A percentile compares a stretch with the other conserved stretches of the same genome.
Evolutionary conservation across 2,888 invertebrate species (phyloP).

Genomic region (Lumbricus terrestris): DNA sequence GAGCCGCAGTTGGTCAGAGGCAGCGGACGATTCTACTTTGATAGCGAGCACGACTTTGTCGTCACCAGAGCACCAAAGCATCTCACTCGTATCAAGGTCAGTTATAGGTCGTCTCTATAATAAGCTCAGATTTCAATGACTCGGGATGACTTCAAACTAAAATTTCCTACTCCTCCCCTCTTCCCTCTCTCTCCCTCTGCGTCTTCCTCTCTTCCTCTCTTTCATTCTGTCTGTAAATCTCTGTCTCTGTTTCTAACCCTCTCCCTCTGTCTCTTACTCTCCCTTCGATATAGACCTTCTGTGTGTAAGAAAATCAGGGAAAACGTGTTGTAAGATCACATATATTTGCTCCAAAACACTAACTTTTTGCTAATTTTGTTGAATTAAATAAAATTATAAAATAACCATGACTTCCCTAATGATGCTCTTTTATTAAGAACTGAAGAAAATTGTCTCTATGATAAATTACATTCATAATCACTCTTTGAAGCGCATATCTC

Average conservation of each 20-base stretch:
- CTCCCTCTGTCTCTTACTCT: background rate
- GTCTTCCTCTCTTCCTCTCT: background rate
- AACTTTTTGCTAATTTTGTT: background rate
- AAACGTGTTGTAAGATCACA: background rate
- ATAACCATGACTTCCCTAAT: background rate
- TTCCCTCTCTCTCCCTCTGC: background rate
- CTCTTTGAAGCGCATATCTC: background rate
- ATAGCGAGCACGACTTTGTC: conserved; percentile 55
- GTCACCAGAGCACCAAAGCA: conserved; percentile 46
- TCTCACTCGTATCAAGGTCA: conserved; percentile 52
- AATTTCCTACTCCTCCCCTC: no score
- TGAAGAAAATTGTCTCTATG: background rate
- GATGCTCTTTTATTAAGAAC: background rate
- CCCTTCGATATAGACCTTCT: no score
- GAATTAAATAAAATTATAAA: background rate
- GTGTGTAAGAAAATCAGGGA: background rate
- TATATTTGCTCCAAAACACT: background rate
- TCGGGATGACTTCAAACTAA: background rate
- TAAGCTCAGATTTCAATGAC: background rate
- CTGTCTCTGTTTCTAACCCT: background rate
- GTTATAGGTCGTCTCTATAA: background rate
- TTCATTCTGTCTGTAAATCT: background rate
- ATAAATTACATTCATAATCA: background rate
- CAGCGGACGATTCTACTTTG: conserved; percentile 52
- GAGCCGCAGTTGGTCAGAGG: conserved; percentile 49